These are phyloP conservation scores for Pseudochirops corinnae DNA, from an alignment of 2,797 vertebrate species.

Conservation along the genomic window DNA sequence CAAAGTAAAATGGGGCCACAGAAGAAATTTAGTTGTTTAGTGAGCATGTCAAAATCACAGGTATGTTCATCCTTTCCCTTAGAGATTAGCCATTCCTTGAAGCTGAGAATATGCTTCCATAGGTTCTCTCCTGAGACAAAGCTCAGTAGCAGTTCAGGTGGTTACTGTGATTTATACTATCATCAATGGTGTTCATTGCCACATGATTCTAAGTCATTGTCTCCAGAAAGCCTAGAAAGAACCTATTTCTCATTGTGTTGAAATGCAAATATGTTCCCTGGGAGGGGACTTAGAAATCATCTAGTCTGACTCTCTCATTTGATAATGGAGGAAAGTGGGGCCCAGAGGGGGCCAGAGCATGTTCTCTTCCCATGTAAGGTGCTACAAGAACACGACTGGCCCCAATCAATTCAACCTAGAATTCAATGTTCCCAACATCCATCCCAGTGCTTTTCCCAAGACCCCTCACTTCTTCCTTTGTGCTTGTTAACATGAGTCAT, in stretches of 20 bases:
- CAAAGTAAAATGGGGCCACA: not conserved
- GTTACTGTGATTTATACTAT: not conserved
- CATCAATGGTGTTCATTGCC: not conserved
- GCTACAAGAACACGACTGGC: slow-evolving; percentile 31
- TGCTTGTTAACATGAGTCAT: slow-evolving; percentile 51
- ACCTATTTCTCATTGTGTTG: not conserved
- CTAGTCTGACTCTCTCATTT: not conserved
- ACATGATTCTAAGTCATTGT: not conserved
- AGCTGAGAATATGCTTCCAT: not conserved
- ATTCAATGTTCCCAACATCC: slow-evolving; percentile 33
- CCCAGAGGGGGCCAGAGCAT: not conserved
- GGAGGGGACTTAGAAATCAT: not conserved
- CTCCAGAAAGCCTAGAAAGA: not conserved
- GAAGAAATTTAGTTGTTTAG: not conserved
- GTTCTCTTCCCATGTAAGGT: not conserved
- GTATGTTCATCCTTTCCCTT: not conserved
- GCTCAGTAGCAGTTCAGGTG: not conserved
- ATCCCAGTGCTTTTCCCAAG: slow-evolving; percentile 26
- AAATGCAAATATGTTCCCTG: not conserved
- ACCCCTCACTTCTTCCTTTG: slow-evolving; percentile 18
- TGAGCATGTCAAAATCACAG: not conserved
- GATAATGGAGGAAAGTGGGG: not conserved
- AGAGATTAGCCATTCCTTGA: not conserved
- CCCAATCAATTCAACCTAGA: slow-evolving; percentile 27
- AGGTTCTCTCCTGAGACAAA: not conserved